These are phyloP conservation scores for Crotalus tigris DNA, from an alignment of 2,113 vertebrate genomes.

Conservation along the genomic window DNA sequence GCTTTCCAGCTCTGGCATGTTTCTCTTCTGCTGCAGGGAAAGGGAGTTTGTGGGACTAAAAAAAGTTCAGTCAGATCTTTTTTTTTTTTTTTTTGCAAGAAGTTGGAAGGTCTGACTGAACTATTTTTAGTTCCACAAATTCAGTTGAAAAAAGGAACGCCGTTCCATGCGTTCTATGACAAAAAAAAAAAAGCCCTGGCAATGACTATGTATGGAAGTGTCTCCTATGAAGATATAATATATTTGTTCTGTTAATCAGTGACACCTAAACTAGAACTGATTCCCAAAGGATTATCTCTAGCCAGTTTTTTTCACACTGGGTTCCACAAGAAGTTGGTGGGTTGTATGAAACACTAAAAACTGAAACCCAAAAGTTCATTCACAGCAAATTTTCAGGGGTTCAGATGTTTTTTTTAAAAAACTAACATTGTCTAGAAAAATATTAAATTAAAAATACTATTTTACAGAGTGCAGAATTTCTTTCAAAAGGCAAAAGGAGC, in stretches of 20 bases:
- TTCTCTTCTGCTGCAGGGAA: too few species aligned
- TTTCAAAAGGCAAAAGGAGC: conserved; percentile 53
- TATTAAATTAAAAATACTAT: background rate
- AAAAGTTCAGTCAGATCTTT: too few species aligned
- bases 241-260: background rate
- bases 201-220: background rate
- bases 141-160: too few species aligned
- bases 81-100: too few species aligned
- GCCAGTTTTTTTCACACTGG: background rate
- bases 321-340: background rate
- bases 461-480: conserved; percentile 16
- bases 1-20: too few species aligned
- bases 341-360: background rate
- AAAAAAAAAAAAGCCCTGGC: background rate
- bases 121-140: too few species aligned
- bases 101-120: too few species aligned
- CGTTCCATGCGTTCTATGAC: too few species aligned
- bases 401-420: background rate
- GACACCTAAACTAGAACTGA: background rate
- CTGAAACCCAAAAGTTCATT: background rate
- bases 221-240: background rate
- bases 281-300: background rate
- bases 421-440: background rate
- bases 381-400: background rate
- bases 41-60: too few species aligned